These are phyloP conservation scores for Epinephelus cyanopodus DNA, from an alignment of 2,113 vertebrate genomes.

Conservation along the genomic window DNA sequence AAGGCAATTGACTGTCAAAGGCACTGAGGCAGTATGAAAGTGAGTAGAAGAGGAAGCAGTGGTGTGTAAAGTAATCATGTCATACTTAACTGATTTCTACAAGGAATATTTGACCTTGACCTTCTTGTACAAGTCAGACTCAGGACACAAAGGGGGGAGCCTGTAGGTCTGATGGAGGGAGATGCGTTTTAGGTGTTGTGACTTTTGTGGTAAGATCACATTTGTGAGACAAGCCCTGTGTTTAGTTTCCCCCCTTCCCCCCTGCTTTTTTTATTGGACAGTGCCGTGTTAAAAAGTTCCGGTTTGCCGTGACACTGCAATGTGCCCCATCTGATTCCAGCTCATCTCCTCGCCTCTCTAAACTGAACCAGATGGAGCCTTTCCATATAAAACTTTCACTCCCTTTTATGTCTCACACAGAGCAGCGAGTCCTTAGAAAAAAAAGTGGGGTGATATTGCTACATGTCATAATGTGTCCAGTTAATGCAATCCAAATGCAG, in stretches of 20 bases:
- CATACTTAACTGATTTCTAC: conserved; percentile 9
- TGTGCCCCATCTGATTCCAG: conserved; percentile 55
- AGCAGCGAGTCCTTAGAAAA: conserved; percentile 46
- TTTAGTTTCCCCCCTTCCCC: conserved; percentile 27
- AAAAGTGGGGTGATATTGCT: not conserved
- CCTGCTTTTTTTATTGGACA: conserved; percentile 44
- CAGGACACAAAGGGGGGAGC: not conserved
- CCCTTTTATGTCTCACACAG: conserved; percentile 70
- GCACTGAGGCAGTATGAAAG: conserved; percentile 19
- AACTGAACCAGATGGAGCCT: conserved; percentile 80
- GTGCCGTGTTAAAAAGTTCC: conserved; percentile 69
- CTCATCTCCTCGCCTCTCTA: conserved; percentile 76
- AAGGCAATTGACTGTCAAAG: conserved; percentile 55
- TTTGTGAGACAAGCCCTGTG: conserved; percentile 27
- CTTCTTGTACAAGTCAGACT: not conserved
- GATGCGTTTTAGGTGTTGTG: conserved; percentile 13
- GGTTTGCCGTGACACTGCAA: conserved; percentile 61
- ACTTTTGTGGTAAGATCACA: conserved; percentile 17
- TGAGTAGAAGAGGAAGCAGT: conserved; percentile 46
- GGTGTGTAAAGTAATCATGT: conserved; percentile 40
- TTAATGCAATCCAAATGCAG: conserved; percentile 71
- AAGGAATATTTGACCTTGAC: not conserved
- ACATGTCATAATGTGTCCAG: conserved; percentile 72
- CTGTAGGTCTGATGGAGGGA: not conserved
- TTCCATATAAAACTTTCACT: conserved; percentile 80